These are phyloP conservation scores for Lagopus leucura DNA, from an alignment of 2,113 vertebrate species.

Conservation along the genomic window DNA sequence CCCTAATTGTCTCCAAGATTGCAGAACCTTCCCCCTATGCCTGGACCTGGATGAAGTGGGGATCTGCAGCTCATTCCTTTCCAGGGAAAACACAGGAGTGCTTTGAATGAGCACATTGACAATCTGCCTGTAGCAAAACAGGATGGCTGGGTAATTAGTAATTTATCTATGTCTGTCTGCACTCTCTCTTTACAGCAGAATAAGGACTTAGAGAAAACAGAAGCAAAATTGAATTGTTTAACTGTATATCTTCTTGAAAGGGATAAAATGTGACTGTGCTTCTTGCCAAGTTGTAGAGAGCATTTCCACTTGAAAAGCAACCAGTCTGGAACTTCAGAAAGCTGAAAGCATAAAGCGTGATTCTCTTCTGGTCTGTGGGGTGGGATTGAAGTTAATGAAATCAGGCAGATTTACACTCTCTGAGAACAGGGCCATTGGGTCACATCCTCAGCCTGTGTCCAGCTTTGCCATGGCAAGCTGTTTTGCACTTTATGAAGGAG, in stretches of 20 bases:
- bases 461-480: background rate
- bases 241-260: background rate
- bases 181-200: background rate
- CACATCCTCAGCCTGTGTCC: background rate
- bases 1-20: background rate
- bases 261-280: background rate
- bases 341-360: background rate
- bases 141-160: background rate
- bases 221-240: slow-evolving; percentile 7
- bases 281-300: background rate
- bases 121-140: background rate
- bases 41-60: background rate
- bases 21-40: background rate
- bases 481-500: background rate
- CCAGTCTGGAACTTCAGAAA: background rate
- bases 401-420: background rate
- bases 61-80: background rate
- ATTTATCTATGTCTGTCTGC: background rate
- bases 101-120: background rate
- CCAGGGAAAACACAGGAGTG: background rate
- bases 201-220: background rate
- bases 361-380: background rate
- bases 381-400: background rate
- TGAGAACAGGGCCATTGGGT: background rate
- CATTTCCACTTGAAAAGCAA: background rate